These are phyloP conservation scores for Oxyruncus cristatus DNA, from an alignment of 2,113 vertebrate genomes.

Conservation along the genomic window DNA sequence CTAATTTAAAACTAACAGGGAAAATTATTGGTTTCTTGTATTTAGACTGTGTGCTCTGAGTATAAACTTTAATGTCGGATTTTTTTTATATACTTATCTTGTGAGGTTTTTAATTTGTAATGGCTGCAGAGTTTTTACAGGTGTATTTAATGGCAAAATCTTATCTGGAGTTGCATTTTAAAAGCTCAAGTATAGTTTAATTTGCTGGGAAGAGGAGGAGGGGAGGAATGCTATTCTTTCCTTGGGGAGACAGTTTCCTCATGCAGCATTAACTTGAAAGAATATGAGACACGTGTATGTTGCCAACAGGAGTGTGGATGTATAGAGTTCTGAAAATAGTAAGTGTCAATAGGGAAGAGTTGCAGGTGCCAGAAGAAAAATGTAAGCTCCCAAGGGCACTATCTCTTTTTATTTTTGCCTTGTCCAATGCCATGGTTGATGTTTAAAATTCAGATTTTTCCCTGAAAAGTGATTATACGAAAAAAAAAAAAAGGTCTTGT, in stretches of 20 bases:
- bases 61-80: neutral
- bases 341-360: neutral
- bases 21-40: neutral
- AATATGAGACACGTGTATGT: neutral
- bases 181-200: neutral
- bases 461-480: neutral
- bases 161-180: conserved; percentile 20
- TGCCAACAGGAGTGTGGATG: conserved; percentile 19
- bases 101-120: neutral
- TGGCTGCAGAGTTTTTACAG: neutral
- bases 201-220: neutral
- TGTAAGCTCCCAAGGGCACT: neutral
- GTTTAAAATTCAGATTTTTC: neutral
- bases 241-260: conserved; percentile 10
- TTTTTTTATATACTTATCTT: neutral
- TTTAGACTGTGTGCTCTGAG: neutral
- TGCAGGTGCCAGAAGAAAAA: conserved; percentile 47
- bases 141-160: conserved; percentile 16
- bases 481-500: neutral
- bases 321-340: conserved; percentile 47
- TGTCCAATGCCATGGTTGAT: neutral
- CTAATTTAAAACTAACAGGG: neutral
- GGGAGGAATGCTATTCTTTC: conserved; percentile 17
- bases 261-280: conserved; percentile 22
- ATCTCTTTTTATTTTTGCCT: conserved; percentile 21